A percentile compares a stretch with the other conserved stretches of the same genome.
Evolutionary conservation across 2,113 vertebrate species (phyloP).

Genomic region (Proteles cristata): DNA sequence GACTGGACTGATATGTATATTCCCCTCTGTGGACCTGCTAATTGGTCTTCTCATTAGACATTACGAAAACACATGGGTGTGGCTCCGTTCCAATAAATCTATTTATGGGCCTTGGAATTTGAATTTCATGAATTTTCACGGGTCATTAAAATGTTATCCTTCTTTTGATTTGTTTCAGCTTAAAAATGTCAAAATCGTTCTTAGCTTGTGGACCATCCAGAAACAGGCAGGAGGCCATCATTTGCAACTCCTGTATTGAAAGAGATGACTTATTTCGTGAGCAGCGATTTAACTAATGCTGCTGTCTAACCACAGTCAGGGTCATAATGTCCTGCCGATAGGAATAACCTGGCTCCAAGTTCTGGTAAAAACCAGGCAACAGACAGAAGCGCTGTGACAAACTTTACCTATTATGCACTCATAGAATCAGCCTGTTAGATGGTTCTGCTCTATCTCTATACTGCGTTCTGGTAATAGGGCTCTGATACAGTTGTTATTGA

Average conservation of each 20-base stretch:
- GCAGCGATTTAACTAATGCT: not conserved
- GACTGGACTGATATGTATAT: not conserved
- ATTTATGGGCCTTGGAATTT: not conserved
- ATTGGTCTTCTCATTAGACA: conserved; percentile 3
- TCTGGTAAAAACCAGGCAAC: conserved; percentile 34
- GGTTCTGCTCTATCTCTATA: not conserved
- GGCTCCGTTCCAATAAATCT: not conserved
- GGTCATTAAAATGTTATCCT: not conserved
- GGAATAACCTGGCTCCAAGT: not conserved
- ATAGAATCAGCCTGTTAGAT: not conserved
- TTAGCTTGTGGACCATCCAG: not conserved
- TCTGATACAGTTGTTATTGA: not conserved
- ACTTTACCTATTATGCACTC: not conserved
- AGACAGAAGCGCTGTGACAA: not conserved
- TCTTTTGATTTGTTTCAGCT: not conserved
- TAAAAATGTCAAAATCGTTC: conserved; percentile 30
- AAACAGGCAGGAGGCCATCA: conserved; percentile 4
- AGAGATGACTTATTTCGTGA: conserved; percentile 21
- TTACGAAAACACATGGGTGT: conserved; percentile 17
- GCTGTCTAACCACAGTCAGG: not conserved
- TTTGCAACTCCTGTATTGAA: conserved; percentile 29
- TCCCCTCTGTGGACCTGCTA: not conserved
- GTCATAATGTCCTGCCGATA: not conserved
- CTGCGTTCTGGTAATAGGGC: not conserved
- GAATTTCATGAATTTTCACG: conserved; percentile 19